These are phyloP conservation scores for Agrypnia vestita DNA, from an alignment of 1,140 invertebrate genomes.

Conservation along the genomic window DNA sequence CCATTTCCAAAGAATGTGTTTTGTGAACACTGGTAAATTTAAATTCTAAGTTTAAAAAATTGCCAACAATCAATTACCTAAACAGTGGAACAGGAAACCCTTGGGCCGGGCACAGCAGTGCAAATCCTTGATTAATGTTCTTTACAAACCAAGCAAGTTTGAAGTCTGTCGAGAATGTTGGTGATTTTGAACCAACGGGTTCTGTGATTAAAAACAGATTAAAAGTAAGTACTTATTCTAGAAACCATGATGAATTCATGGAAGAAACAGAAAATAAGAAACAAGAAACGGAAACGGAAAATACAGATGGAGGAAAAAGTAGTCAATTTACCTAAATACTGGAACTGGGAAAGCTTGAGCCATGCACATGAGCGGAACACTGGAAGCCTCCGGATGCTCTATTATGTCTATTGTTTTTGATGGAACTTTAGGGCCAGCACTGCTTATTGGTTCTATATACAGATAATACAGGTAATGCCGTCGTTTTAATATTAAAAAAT, in stretches of 20 bases:
- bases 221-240: slow-evolving; percentile 9
- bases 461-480: slow-evolving; percentile 44
- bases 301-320: no score
- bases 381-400: slow-evolving; percentile 66
- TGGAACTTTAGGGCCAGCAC: slow-evolving; percentile 74
- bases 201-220: slow-evolving; percentile 68
- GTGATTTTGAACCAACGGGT: slow-evolving; percentile 78
- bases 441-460: slow-evolving; percentile 74
- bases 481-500: slow-evolving; percentile 51
- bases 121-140: slow-evolving; percentile 65
- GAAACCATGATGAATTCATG: not conserved
- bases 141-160: slow-evolving; percentile 69
- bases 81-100: slow-evolving; percentile 76
- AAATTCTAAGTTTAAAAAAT: no score
- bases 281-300: no score
- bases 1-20: slow-evolving; percentile 72
- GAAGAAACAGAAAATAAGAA: not conserved
- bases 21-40: slow-evolving; percentile 64
- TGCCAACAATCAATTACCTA: slow-evolving; percentile 41
- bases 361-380: slow-evolving; percentile 77
- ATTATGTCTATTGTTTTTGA: slow-evolving; percentile 72
- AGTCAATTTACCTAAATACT: slow-evolving; percentile 73
- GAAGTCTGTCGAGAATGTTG: slow-evolving; percentile 76
- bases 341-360: slow-evolving; percentile 80
- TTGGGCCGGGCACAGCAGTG: slow-evolving; percentile 71